phyloP scores from a whole-genome alignment of 2,888 invertebrate species.

The Alcis repandata region DNA sequence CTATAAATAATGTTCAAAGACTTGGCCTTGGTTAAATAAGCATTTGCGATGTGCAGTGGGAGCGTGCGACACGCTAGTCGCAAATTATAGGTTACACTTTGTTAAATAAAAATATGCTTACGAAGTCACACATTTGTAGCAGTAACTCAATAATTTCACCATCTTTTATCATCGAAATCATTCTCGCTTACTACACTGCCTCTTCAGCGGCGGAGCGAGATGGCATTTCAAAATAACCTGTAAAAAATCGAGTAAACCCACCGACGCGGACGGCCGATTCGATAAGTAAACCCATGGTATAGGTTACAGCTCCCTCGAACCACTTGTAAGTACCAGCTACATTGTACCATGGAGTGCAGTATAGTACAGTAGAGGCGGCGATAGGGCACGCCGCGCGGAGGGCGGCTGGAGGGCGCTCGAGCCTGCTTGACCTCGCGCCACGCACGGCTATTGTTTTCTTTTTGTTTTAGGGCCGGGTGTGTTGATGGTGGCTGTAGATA shows the following conservation, averaged over 20 bases:
- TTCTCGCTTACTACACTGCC: background rate
- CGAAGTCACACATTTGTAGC: too few species aligned
- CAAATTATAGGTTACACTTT: background rate
- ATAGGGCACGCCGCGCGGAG: constrained; percentile 17
- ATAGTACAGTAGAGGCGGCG: constrained; percentile 11
- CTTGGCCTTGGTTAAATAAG: background rate
- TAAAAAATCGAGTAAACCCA: too few species aligned
- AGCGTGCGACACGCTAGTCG: background rate
- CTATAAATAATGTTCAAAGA: background rate
- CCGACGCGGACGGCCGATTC: too few species aligned
- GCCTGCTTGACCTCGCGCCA: constrained; percentile 9
- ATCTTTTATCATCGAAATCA: background rate
- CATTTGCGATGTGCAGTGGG: background rate
- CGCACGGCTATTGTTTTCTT: constrained; percentile 16
- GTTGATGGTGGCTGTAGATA: constrained; percentile 1
- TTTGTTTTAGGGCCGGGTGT: background rate
- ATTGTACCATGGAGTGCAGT: background rate
- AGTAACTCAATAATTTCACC: background rate
- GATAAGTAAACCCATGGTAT: too few species aligned
- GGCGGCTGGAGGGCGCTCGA: constrained; percentile 9
- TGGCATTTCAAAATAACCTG: background rate
- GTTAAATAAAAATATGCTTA: background rate
- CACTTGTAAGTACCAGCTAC: background rate
- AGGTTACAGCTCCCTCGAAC: background rate
- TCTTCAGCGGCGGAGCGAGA: too few species aligned